Evolutionary conservation across 2,113 vertebrate species (phyloP).

Genomic region (Gadus chalcogrammus): DNA sequence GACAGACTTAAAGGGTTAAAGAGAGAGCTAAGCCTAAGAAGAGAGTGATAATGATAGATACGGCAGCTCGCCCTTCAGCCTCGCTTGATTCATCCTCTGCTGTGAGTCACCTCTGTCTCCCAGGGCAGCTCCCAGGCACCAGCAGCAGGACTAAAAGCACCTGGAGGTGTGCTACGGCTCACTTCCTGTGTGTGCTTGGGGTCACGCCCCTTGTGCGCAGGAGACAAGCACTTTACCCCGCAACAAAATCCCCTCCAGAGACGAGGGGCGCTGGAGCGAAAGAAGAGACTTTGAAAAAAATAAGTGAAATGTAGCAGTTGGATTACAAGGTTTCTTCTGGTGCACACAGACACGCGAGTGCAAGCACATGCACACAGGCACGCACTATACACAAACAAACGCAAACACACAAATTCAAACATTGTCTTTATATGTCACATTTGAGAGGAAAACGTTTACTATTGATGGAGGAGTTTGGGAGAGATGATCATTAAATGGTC

Average conservation of each 20-base stretch:
- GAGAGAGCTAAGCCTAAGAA: too few species aligned
- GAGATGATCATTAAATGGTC: too few species aligned
- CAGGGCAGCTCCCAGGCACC: slow-evolving; percentile 42
- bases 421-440: too few species aligned
- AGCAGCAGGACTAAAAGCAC: slow-evolving; percentile 50
- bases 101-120: slow-evolving; percentile 25
- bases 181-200: slow-evolving; percentile 22
- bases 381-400: too few species aligned
- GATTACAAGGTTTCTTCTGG: slow-evolving; percentile 23
- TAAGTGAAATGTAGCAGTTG: slow-evolving; percentile 47
- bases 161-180: slow-evolving; percentile 9
- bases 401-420: too few species aligned
- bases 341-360: too few species aligned
- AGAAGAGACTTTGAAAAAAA: slow-evolving; percentile 1
- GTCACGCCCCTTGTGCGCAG: slow-evolving; percentile 33
- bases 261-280: slow-evolving; percentile 17
- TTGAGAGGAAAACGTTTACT: too few species aligned
- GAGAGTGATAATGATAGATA: too few species aligned
- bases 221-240: slow-evolving; percentile 57
- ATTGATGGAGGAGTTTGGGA: too few species aligned
- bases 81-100: slow-evolving; percentile 16
- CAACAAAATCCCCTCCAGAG: slow-evolving; percentile 60
- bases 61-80: not conserved
- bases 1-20: not conserved
- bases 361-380: too few species aligned